phyloP scores from a whole-genome alignment of 2,888 invertebrate species.

The Torymus auratus region DNA sequence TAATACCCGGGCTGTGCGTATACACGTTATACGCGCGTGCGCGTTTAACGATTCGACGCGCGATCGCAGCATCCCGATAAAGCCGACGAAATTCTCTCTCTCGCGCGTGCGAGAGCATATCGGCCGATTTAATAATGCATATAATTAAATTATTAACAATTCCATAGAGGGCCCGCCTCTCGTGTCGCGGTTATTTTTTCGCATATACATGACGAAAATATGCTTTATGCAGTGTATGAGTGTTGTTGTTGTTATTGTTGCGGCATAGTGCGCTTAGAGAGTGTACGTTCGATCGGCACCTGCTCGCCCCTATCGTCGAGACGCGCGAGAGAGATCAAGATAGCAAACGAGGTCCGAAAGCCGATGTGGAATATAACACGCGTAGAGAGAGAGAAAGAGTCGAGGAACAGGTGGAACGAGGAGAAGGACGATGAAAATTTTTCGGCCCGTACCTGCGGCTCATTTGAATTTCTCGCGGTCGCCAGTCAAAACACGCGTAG shows the following conservation, averaged over 20 bases:
- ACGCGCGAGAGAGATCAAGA: constrained; percentile 51
- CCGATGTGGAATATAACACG: constrained; percentile 6
- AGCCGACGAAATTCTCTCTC: constrained; percentile 43
- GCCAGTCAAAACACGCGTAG: constrained; percentile 25
- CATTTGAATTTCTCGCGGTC: constrained; percentile 41
- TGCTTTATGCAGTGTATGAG: not conserved
- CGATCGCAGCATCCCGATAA: constrained; percentile 42
- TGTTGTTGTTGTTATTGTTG: constrained; percentile 22
- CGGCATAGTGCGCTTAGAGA: constrained; percentile 37
- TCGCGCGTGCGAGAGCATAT: not conserved
- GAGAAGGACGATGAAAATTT: not conserved
- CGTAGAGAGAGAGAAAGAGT: constrained; percentile 2
- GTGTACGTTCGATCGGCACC: constrained; percentile 48
- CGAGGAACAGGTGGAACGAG: constrained; percentile 46
- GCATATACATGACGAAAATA: too few relatives aligned
- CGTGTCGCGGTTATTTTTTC: too few relatives aligned
- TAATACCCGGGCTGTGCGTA: constrained; percentile 49
- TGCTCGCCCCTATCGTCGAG: constrained; percentile 53
- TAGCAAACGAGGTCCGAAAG: constrained; percentile 45
- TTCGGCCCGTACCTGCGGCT: not conserved
- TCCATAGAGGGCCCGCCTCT: not conserved
- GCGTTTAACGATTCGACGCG: constrained; percentile 56
- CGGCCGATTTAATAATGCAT: constrained; percentile 49
- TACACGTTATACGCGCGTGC: not conserved
- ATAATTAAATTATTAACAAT: constrained; percentile 60